These are phyloP conservation scores for Onthophagus sagittarius DNA, from an alignment of 2,888 invertebrate genomes.

Conservation along the genomic window DNA sequence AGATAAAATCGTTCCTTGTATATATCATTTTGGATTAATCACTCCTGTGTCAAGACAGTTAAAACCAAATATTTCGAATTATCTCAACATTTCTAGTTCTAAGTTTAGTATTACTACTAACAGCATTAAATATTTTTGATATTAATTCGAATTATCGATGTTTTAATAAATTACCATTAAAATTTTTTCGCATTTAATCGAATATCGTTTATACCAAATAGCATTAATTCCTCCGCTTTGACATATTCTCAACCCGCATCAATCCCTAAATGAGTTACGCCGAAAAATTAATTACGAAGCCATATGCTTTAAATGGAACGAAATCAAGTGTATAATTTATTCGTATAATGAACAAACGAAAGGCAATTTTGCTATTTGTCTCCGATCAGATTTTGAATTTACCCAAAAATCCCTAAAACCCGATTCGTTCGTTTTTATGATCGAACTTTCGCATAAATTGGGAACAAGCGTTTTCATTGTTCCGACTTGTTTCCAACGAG, in stretches of 20 bases:
- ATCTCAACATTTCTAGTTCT: too few species aligned
- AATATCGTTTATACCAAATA: neutral
- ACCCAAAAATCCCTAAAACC: neutral
- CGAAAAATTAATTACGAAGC: neutral
- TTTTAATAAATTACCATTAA: too few species aligned
- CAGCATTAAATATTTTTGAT: too few species aligned
- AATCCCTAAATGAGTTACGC: neutral
- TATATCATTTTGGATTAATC: too few species aligned
- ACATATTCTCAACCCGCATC: neutral
- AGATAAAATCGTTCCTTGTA: too few species aligned
- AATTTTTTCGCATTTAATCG: neutral
- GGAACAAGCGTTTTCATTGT: neutral
- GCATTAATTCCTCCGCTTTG: neutral
- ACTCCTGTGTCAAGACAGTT: too few species aligned
- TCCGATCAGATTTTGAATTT: neutral
- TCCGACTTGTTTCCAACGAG: neutral
- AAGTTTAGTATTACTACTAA: too few species aligned
- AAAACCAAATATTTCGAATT: too few species aligned
- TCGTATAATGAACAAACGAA: neutral
- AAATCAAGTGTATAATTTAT: neutral
- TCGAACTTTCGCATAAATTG: neutral
- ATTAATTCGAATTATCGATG: too few species aligned
- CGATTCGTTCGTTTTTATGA: neutral
- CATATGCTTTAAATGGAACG: neutral
- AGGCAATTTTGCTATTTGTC: neutral